Conservation (phyloP, 2,797 vertebrate species). For the Enoplosus armatus region DNA sequence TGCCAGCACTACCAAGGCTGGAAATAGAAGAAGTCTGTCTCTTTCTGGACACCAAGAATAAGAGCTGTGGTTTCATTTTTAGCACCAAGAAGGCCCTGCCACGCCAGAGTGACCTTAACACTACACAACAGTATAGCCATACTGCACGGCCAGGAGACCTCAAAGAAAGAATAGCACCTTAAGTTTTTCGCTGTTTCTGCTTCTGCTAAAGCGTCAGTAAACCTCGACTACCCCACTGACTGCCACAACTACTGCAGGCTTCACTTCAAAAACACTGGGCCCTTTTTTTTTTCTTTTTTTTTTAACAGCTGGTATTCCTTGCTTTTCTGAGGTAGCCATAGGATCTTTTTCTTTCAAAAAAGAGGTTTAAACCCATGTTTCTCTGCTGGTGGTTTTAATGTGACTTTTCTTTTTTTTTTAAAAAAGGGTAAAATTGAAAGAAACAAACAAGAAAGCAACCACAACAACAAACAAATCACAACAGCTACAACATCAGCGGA, state of each 20-base stretch:
- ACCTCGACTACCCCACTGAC: constrained; percentile 54
- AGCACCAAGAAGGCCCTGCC: constrained; percentile 85
- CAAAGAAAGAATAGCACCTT: constrained; percentile 83
- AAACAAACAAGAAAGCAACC: constrained; percentile 66
- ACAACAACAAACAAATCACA: constrained; percentile 66
- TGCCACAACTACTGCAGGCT: constrained; percentile 51
- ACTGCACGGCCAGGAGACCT: constrained; percentile 74
- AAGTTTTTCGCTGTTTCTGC: constrained; percentile 61
- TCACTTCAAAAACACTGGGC: constrained; percentile 59
- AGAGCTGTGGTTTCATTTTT: constrained; percentile 67
- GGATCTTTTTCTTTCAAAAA: constrained; percentile 75
- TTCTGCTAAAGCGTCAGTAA: constrained; percentile 67
- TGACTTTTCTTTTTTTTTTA: constrained; percentile 54
- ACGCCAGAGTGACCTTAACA: constrained; percentile 70
- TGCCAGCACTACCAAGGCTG: constrained; percentile 46
- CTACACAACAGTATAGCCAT: constrained; percentile 67
- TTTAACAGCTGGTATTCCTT: constrained; percentile 56
- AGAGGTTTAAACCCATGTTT: constrained; percentile 83
- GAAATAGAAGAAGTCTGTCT: constrained; percentile 57
- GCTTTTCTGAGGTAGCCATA: constrained; percentile 80
- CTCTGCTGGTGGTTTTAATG: constrained; percentile 84
- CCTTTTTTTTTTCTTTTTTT: constrained; percentile 29
- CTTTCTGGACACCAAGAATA: constrained; percentile 77
- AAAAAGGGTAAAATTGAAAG: constrained; percentile 45
- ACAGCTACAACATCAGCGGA: constrained; percentile 56